Conservation (phyloP, 2,113 vertebrate genomes). For the Aegypius monachus region DNA sequence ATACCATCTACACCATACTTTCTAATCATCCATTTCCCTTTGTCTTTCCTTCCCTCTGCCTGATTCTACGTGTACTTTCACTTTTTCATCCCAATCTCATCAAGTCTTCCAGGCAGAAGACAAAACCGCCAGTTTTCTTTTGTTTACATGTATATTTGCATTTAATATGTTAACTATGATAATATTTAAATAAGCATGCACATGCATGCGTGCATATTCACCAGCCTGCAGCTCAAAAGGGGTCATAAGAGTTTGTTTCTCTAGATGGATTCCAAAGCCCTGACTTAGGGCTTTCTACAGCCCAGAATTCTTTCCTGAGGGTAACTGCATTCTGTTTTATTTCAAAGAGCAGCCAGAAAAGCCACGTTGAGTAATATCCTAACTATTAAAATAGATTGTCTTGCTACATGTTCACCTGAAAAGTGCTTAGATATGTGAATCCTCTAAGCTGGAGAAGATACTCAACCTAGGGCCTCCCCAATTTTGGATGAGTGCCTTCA, state of each 20-base stretch:
- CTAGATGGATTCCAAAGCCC: background rate
- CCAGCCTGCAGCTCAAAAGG: background rate
- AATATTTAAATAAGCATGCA: background rate
- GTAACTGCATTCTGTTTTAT: background rate
- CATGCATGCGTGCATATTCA: background rate
- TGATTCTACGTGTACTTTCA: background rate
- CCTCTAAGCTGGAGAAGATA: background rate
- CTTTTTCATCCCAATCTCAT: background rate
- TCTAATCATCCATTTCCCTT: background rate
- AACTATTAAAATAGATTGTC: background rate
- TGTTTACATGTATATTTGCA: background rate
- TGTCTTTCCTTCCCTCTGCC: background rate
- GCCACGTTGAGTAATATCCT: background rate
- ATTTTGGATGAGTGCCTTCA: background rate
- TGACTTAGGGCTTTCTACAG: background rate
- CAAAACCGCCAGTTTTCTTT: background rate
- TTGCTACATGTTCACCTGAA: background rate
- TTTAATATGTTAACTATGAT: background rate
- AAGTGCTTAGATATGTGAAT: background rate
- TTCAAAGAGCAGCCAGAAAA: background rate
- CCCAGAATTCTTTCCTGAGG: background rate
- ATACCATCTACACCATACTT: background rate
- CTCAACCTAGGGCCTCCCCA: background rate
- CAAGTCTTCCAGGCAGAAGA: background rate
- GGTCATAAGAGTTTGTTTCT: background rate